phyloP scores from a whole-genome alignment of 1,140 invertebrate genomes.

The Galendromus occidentalis region DNA sequence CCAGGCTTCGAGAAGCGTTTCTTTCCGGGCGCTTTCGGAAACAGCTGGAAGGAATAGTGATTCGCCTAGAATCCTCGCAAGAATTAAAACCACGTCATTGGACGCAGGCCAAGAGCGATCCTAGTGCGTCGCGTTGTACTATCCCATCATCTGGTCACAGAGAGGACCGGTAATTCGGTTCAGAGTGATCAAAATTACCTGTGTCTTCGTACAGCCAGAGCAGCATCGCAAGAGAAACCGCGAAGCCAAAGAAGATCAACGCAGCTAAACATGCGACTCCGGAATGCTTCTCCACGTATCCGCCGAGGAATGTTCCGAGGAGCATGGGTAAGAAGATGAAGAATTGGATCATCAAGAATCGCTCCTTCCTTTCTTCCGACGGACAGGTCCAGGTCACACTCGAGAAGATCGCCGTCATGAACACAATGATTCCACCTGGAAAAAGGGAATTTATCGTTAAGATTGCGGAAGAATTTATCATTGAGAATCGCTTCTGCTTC shows the following conservation, averaged over 20 bases:
- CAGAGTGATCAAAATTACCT: no score
- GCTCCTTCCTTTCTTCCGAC: not conserved
- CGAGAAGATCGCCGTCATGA: not conserved
- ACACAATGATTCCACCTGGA: not conserved
- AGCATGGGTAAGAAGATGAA: not conserved
- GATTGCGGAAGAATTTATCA: no score
- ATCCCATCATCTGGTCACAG: no score
- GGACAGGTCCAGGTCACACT: not conserved
- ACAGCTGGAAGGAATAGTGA: not conserved
- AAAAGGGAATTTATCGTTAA: not conserved
- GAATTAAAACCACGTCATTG: no score
- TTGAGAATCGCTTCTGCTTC: no score
- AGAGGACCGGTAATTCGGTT: no score
- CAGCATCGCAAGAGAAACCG: not conserved
- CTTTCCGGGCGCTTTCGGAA: not conserved
- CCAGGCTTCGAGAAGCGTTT: not conserved
- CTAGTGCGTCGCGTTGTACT: no score
- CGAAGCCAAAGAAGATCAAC: not conserved
- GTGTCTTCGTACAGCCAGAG: not conserved
- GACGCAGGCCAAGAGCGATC: no score
- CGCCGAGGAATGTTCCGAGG: not conserved
- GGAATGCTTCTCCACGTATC: not conserved
- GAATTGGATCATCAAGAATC: slow-evolving; percentile 5
- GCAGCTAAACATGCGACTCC: not conserved
- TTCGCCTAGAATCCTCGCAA: no score